phyloP scores from a whole-genome alignment of 1,140 invertebrate genomes.

The Eufriesea mexicana region DNA sequence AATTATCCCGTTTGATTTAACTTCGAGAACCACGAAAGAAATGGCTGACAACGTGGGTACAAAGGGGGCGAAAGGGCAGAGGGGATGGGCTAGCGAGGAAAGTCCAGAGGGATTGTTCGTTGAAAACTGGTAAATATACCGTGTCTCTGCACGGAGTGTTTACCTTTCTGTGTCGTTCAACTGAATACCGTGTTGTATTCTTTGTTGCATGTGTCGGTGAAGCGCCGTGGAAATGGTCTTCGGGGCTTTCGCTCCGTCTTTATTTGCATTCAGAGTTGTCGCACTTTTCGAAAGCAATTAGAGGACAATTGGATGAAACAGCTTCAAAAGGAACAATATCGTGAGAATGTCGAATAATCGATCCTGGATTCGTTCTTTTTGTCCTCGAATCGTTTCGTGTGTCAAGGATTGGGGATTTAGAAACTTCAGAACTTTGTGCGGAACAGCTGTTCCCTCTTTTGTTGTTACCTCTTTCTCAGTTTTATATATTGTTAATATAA shows the following conservation, averaged over 20 bases:
- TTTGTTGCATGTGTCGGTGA: not conserved
- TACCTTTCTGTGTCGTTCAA: not conserved
- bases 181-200: not conserved
- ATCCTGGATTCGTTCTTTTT: not conserved
- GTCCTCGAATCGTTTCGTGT: not conserved
- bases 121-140: conserved; percentile 16
- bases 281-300: conserved; percentile 11
- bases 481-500: no score
- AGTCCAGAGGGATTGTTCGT: not conserved
- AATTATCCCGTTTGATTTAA: conserved; percentile 7
- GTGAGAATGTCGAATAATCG: no score
- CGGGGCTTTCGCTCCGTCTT: not conserved
- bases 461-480: not conserved
- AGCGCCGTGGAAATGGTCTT: not conserved
- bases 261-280: not conserved
- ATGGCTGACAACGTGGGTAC: not conserved
- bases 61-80: no score
- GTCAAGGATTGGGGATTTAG: not conserved
- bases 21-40: not conserved
- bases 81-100: no score
- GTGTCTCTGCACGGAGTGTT: not conserved
- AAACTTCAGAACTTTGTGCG: not conserved
- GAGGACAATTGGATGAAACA: not conserved
- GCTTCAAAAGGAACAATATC: not conserved
- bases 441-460: not conserved